Evolutionary conservation across 2,797 vertebrate species (phyloP).

Genomic region (Bradypodion pumilum): DNA sequence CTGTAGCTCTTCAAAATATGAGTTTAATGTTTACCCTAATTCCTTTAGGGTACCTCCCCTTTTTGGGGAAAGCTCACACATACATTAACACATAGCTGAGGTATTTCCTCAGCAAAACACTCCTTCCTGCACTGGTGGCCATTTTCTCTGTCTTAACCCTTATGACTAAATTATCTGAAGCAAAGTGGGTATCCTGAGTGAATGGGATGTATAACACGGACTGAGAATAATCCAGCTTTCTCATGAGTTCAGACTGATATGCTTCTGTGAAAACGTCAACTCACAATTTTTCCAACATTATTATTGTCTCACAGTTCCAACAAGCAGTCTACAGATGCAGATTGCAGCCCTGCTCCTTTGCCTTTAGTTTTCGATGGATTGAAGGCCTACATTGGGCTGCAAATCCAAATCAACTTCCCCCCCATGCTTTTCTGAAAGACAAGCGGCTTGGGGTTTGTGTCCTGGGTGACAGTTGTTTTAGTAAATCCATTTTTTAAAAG

Average conservation of each 20-base stretch:
- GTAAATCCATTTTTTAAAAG: slow-evolving; percentile 82
- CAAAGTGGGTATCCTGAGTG: slow-evolving; percentile 60
- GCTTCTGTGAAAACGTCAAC: slow-evolving; percentile 70
- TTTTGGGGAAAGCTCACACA: slow-evolving; percentile 50
- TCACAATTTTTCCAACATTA: slow-evolving; percentile 70
- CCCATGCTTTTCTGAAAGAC: slow-evolving; percentile 67
- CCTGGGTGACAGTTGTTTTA: slow-evolving; percentile 78
- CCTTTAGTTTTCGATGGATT: slow-evolving; percentile 63
- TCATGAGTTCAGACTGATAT: slow-evolving; percentile 69
- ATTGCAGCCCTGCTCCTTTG: slow-evolving; percentile 53
- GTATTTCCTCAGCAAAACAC: slow-evolving; percentile 56
- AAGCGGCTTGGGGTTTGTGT: slow-evolving; percentile 62
- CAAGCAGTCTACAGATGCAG: slow-evolving; percentile 60
- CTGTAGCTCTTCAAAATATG: slow-evolving; percentile 54
- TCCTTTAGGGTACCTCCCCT: slow-evolving; percentile 45
- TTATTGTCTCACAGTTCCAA: slow-evolving; percentile 65
- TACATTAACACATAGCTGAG: slow-evolving; percentile 45
- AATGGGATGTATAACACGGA: slow-evolving; percentile 59
- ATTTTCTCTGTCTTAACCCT: slow-evolving; percentile 61
- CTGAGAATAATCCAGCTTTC: slow-evolving; percentile 63
- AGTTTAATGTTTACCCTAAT: slow-evolving; percentile 60
- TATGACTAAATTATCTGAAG: slow-evolving; percentile 50
- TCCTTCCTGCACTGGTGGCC: slow-evolving; percentile 57
- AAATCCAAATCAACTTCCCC: slow-evolving; percentile 47
- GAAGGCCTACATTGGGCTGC: slow-evolving; percentile 57